Base-by-base conservation (phyloP, 2,113 vertebrate species). In the Albula glossodonta region DNA sequence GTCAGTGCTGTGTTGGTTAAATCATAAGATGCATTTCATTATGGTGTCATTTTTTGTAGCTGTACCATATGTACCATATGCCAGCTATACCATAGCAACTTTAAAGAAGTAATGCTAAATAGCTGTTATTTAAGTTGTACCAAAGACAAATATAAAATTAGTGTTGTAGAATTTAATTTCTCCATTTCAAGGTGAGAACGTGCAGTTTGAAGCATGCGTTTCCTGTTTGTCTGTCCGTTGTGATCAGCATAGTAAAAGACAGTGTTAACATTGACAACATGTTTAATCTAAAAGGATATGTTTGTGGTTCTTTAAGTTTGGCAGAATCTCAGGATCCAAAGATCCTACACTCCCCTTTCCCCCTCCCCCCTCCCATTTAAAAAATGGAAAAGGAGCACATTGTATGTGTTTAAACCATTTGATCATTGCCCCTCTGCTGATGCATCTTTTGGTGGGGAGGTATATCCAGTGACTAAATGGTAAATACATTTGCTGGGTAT, bases 81-180 rank as follows among this genome's bases (percentile, higher is more conserved):
- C 31, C 31, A 41, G 31, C 31, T 41, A 41, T 41, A 41, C 31
- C 31, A 41, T 41, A 41, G 31, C 31, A 41, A 74, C 19, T 74
- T 74, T 74, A 31, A 25, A 74, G n/a, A 78, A 77, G n/a, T 77
- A 84, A 25, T 84, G 49, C 15, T 25, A 74, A 84, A 84, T 2
- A 6, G 3, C 52, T 53, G 13, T 77, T 41, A 77, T 51, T 77
- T 50, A 12, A 51, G 5, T 84, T 78, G 49, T 10, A 74, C 83
- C 83, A 84, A 84, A 84, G 17, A 70, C 19, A n/a, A 70, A 31
- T 74, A 9, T 74, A 22, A 74, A 74, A 74, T 12, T 1, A 12
- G 53, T 56, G 31, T 74, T 31, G 70, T 31, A n/a, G 17, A 31
- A n/a, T 7, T 74, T 9, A 74, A 25, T 74, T n/a, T 0, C n/a